These are phyloP conservation scores for Pheosia gnoma DNA, from an alignment of 2,888 invertebrate genomes.

Conservation along the genomic window DNA sequence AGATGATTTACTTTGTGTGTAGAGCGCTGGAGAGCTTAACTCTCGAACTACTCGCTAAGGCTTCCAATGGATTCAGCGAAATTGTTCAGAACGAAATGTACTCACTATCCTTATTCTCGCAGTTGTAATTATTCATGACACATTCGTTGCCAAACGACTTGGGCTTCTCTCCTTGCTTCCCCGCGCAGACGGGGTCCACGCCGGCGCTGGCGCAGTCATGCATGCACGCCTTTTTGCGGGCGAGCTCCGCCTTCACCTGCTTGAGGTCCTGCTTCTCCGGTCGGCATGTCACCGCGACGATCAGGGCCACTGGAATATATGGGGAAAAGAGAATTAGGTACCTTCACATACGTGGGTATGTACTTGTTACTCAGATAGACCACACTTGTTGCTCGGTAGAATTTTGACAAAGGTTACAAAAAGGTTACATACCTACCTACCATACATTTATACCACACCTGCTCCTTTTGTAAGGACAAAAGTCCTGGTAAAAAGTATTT, in stretches of 20 bases:
- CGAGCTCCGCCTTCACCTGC: conserved; percentile 83
- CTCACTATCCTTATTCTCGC: conserved; percentile 86
- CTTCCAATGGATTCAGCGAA: not conserved
- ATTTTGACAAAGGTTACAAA: too few relatives aligned
- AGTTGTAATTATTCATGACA: conserved; percentile 86
- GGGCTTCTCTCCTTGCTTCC: conserved; percentile 82
- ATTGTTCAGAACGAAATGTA: conserved; percentile 21
- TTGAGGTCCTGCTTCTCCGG: conserved; percentile 86
- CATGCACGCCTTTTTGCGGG: conserved; percentile 81
- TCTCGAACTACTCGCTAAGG: too few relatives aligned
- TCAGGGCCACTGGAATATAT: conserved; percentile 62
- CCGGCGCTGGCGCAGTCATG: conserved; percentile 77
- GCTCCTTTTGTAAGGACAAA: too few relatives aligned
- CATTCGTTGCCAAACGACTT: conserved; percentile 86
- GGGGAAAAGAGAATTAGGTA: not conserved
- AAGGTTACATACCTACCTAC: too few relatives aligned
- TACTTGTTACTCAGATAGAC: too few relatives aligned
- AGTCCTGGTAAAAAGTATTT: too few relatives aligned
- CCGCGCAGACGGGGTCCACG: conserved; percentile 86
- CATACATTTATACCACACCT: too few relatives aligned
- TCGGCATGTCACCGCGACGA: conserved; percentile 71
- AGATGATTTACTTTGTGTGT: too few relatives aligned
- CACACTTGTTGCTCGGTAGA: too few relatives aligned
- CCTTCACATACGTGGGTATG: too few relatives aligned
- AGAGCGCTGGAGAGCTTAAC: too few relatives aligned